These are phyloP conservation scores for Palythoa heliodiscus DNA, from an alignment of 92 coral and sea anemone species.

Conservation along the genomic window DNA sequence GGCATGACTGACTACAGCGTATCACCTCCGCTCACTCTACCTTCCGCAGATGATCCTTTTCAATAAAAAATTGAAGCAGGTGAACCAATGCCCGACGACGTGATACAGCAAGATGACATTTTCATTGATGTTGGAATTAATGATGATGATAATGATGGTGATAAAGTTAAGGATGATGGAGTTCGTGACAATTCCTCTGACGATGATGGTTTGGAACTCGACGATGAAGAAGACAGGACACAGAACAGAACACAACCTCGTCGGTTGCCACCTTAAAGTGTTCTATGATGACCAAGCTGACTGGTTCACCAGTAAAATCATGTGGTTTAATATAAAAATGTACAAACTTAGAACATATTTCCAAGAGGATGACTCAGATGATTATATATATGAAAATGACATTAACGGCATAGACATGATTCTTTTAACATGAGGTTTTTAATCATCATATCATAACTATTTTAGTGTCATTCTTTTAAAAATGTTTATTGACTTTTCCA, in stretches of 20 bases:
- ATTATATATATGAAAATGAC: neutral
- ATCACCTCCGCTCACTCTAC: too few relatives aligned
- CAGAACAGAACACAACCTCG: slow-evolving; percentile 6
- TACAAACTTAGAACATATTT: neutral
- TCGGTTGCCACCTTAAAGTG: slow-evolving; percentile 1
- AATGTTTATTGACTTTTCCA: too few relatives aligned
- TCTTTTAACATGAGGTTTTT: neutral
- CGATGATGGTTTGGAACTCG: neutral
- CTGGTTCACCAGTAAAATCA: neutral
- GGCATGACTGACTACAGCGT: too few relatives aligned
- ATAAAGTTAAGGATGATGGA: neutral
- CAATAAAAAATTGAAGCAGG: too few relatives aligned
- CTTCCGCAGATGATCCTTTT: too few relatives aligned
- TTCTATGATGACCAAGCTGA: slow-evolving; percentile 1
- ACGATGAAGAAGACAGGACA: neutral
- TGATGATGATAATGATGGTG: too few relatives aligned
- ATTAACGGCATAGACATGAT: neutral
- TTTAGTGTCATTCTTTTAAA: too few relatives aligned
- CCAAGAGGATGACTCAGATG: neutral
- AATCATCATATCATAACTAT: neutral
- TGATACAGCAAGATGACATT: too few relatives aligned
- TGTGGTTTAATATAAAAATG: neutral
- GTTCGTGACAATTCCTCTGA: neutral
- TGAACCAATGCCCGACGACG: too few relatives aligned
- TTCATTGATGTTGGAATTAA: too few relatives aligned